Evolutionary conservation across 2,888 invertebrate species (phyloP), one percentile per base, ranked within the genome.

Genomic region (Meghimatium bilineatum): DNA sequence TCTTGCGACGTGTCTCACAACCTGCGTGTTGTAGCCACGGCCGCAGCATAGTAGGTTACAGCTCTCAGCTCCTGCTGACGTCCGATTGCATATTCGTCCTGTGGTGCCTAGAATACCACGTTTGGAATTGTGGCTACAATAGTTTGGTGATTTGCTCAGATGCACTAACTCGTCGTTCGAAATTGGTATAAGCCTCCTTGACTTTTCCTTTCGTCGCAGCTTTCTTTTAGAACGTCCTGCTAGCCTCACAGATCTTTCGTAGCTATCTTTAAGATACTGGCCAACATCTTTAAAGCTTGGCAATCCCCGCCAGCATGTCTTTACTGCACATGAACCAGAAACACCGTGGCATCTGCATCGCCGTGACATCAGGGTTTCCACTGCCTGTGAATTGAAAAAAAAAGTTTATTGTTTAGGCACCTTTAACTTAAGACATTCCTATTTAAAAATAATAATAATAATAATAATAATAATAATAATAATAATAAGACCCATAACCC

Each of bases 1-100:
- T 17, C 93, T 87, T 86, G 96, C 96, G 79, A 96, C 95, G 85
- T 95, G 95, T 90, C 95, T 95, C 87, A 96, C 95, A 85, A 96
- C 95, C 89, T 95, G 95, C 85, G 94, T 92, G 90, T 94, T 93
- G 89, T 94, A 95, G 38, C 95, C 95, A 26, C 94, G 87, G 36
- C 95, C 95, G 88, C 95, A 95, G 88, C 95, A 95, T 85, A 95
- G 89, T 49, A 94, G 88, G 85, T 93, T 92, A 89, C 95, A 95
- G 69, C 94, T 94, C 85, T 94, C 94, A 71, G 94, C 90, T 3
- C 94, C 94, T 2, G 88, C 87, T 0, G 95, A 93, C 14, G 94
- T 94, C 89, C 94, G 94, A 89, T 95, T 95, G 91, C 95, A 95
- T 82, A 93, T 90, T 8, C 95, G 92, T 0, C 95, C 95, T 29